Conservation (phyloP, 2,888 invertebrate species). For the Dermolepida albohirtum region DNA sequence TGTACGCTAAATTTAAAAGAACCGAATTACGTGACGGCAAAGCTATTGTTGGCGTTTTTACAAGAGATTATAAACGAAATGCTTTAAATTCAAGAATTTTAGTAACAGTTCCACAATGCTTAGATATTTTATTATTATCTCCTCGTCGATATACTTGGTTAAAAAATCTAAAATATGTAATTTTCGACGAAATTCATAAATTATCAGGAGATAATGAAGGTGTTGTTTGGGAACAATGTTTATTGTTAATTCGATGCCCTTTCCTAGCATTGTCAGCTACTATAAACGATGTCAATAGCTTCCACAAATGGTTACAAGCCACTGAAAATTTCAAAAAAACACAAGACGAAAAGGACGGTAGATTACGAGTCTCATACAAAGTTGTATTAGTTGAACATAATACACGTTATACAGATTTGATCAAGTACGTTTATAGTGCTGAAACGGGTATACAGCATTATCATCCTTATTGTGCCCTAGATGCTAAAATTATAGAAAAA, state of each 20-base stretch:
- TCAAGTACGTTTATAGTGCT: slow-evolving; percentile 46
- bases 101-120: slow-evolving; percentile 51
- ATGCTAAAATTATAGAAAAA: slow-evolving; percentile 37
- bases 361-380: slow-evolving; percentile 43
- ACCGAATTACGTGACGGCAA: slow-evolving; percentile 47
- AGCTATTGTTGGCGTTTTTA: slow-evolving; percentile 49
- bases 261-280: slow-evolving; percentile 53
- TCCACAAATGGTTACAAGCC: slow-evolving; percentile 48
- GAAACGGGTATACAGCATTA: slow-evolving; percentile 44
- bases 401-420: slow-evolving; percentile 50
- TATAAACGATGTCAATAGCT: slow-evolving; percentile 46
- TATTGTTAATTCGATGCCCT: slow-evolving; percentile 50
- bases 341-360: slow-evolving; percentile 42
- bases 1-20: slow-evolving; percentile 49
- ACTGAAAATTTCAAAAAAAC: slow-evolving; percentile 47
- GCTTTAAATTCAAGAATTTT: slow-evolving; percentile 48
- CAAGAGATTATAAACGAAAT: slow-evolving; percentile 48
- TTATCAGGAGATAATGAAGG: slow-evolving; percentile 49
- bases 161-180: slow-evolving; percentile 47
- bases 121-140: slow-evolving; percentile 51
- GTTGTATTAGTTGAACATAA: slow-evolving; percentile 47
- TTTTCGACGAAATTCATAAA: slow-evolving; percentile 53
- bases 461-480: slow-evolving; percentile 49
- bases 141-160: slow-evolving; percentile 48
- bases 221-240: slow-evolving; percentile 48